phyloP scores from a whole-genome alignment of 1,140 invertebrate species.

The Metopolophium dirhodum region DNA sequence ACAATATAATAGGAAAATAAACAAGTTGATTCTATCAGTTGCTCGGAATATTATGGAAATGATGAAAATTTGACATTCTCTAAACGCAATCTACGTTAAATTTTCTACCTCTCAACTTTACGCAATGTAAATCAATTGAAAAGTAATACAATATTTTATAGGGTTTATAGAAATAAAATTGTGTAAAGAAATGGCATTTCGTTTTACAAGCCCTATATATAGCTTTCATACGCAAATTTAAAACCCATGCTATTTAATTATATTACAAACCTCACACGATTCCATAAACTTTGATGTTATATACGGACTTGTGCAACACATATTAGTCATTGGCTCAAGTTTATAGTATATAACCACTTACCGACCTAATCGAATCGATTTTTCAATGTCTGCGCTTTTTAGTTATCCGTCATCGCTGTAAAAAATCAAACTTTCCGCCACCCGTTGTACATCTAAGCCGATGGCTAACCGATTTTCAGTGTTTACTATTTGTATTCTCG shows the following conservation, averaged over 20 bases:
- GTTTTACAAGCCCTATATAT: not conserved
- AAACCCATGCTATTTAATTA: not conserved
- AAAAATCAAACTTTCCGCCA: not conserved
- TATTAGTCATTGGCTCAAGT: not conserved
- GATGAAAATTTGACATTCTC: not conserved
- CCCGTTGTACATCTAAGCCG: not conserved
- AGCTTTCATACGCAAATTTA: not conserved
- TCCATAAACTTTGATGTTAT: not conserved
- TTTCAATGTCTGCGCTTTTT: not conserved
- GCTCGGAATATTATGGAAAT: not conserved
- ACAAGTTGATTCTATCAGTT: not conserved
- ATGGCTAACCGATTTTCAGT: not conserved
- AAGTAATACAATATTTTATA: not conserved
- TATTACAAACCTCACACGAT: not conserved
- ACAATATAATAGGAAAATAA: slow-evolving; percentile 21
- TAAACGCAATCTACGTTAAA: not conserved
- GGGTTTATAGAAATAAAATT: not conserved
- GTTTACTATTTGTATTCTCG: not conserved
- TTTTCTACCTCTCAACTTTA: not conserved
- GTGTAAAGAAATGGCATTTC: not conserved
- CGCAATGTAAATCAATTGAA: not conserved
- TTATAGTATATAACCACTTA: not conserved
- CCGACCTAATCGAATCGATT: not conserved
- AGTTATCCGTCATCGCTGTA: not conserved
- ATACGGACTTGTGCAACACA: not conserved